Percentiles rank a stretch among this genome's conserved stretches.
These are phyloP conservation scores for Gracilinanus agilis DNA, from an alignment of 2,113 vertebrate species.

Conservation along the genomic window DNA sequence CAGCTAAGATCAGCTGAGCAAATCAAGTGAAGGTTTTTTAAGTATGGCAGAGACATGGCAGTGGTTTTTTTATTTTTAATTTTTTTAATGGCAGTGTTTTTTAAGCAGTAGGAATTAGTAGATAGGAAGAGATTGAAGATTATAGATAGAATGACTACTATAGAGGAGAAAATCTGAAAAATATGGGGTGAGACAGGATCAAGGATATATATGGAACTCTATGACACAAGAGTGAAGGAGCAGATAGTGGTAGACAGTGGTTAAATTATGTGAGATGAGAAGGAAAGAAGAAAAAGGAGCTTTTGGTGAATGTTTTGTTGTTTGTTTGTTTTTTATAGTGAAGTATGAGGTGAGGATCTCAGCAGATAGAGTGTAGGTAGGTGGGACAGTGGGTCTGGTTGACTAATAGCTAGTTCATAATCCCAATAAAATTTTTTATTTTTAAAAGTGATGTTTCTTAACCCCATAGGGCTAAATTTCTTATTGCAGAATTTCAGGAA, in stretches of 20 bases:
- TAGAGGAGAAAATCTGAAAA: neutral
- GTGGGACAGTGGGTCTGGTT: neutral
- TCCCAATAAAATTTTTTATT: neutral
- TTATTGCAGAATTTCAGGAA: neutral
- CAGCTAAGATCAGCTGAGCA: neutral
- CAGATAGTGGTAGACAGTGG: neutral
- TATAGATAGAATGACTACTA: neutral
- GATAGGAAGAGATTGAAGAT: neutral
- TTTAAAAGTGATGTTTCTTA: neutral
- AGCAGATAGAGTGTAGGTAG: neutral
- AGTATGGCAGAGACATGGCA: neutral
- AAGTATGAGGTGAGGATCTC: neutral
- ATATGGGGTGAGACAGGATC: neutral
- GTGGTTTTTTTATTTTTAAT: too few species aligned
- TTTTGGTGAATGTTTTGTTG: neutral
- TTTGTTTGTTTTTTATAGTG: neutral
- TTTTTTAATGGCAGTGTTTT: too few species aligned
- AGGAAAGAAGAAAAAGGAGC: neutral
- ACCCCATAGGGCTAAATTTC: neutral
- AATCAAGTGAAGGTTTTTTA: neutral
- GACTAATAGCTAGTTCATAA: neutral
- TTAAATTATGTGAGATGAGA: neutral
- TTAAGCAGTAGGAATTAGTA: neutral
- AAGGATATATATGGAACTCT: neutral
- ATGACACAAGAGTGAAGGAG: neutral